Percentiles rank a stretch among this genome's conserved stretches.
Evolutionary conservation across 2,113 vertebrate genomes (phyloP).

Genomic region (Anarrhichthys ocellatus): DNA sequence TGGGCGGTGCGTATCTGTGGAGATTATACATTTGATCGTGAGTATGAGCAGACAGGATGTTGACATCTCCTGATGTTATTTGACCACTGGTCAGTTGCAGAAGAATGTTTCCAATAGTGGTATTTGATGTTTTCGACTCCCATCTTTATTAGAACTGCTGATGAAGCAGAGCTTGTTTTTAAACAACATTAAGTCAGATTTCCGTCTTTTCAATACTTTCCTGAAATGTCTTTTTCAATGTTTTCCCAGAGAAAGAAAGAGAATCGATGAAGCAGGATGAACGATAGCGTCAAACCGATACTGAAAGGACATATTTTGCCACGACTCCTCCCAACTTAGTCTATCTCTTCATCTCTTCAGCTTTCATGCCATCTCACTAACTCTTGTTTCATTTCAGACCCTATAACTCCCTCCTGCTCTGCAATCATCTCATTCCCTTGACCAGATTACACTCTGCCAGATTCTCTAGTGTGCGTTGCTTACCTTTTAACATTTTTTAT

Average conservation of each 20-base stretch:
- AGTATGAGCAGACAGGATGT: conserved; percentile 49
- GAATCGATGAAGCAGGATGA: background rate
- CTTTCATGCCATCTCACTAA: background rate
- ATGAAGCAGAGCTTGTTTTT: background rate
- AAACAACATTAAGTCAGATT: background rate
- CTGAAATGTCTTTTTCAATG: background rate
- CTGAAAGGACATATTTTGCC: background rate
- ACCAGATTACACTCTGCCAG: background rate
- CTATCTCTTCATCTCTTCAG: background rate
- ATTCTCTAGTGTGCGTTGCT: background rate
- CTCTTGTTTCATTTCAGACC: background rate
- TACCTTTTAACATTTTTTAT: background rate
- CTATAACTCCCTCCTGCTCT: background rate
- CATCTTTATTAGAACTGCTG: background rate
- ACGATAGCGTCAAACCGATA: background rate
- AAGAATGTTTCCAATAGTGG: conserved; percentile 19
- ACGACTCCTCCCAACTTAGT: background rate
- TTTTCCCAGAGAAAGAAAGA: conserved; percentile 8
- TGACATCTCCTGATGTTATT: conserved; percentile 52
- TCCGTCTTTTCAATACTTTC: background rate
- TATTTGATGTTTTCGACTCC: conserved; percentile 2
- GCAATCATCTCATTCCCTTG: background rate
- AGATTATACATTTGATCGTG: conserved; percentile 27
- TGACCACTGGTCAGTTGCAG: conserved; percentile 23
- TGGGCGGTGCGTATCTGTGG: background rate